Base-by-base conservation (phyloP, 1,140 invertebrate genomes). In the Zaprionus gabonicus region DNA sequence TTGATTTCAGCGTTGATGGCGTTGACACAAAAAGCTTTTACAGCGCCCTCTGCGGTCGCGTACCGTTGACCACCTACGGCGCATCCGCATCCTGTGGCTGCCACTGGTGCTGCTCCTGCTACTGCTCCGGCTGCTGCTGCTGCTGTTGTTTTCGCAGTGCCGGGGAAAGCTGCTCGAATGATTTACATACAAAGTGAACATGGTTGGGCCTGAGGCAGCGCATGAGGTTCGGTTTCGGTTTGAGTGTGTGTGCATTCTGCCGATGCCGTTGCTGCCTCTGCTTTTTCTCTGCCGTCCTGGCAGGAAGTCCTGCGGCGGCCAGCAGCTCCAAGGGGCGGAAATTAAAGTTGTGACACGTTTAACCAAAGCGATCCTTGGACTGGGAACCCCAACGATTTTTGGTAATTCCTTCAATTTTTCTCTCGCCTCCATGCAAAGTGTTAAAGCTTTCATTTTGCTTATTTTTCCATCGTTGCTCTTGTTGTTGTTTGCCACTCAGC, bases 21-120 rank as follows among this genome's bases (percentile, higher is more conserved):
- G 83, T 91, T 91, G 88, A 91, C 88, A 91, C 88, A 91, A 91
- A 90, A 91, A 91, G 87, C 87, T 91, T 91, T 91, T 87, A 84
- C 83, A 66, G 83, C 83, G 79, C 83, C 88, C 85, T 90, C 85
- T 90, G 85, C 81, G 85, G 85, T 90, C 85, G 85, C 85, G 77
- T 76, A 81, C 76, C 79, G 78, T 85, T 80, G 88, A 86, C 88
- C 88, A 91, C 88, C 88, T 91, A 91, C 83, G 77, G 88, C 81
- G 88, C 83, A 84, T 84, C 81, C 73, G 90, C 59, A 64, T 78
- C 71, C 78, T 86, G 80, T 68, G 65, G 79, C 78, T 69, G 74
- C 59, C 44, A 10, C 69, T 72, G 59, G 20, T 44, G 20, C 46
- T 72, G 25, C 55, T 59, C 31, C 77, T 62, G 56, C 63, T 53